These are phyloP conservation scores for Parelbella ahira DNA, from an alignment of 2,888 invertebrate species.

Conservation along the genomic window DNA sequence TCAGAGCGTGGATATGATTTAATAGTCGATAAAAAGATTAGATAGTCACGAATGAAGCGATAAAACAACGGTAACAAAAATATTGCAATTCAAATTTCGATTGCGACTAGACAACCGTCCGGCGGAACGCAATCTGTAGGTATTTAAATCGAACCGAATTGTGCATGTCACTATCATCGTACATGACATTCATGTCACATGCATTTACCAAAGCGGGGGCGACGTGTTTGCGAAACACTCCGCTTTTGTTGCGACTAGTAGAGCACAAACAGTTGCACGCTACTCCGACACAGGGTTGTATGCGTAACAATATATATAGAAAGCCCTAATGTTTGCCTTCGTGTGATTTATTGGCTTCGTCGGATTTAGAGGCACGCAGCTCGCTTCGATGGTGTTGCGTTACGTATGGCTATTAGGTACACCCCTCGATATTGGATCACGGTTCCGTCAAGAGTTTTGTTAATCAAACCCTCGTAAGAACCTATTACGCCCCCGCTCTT, in stretches of 20 bases:
- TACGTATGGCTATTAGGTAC: slow-evolving; percentile 57
- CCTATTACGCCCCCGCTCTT: slow-evolving; percentile 27
- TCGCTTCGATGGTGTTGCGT: slow-evolving; percentile 57
- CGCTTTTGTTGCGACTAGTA: slow-evolving; percentile 60
- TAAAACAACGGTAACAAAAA: slow-evolving; percentile 4
- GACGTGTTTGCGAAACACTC: slow-evolving; percentile 58
- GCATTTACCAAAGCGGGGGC: slow-evolving; percentile 33
- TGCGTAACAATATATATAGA: slow-evolving; percentile 68
- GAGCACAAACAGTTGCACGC: slow-evolving; percentile 48
- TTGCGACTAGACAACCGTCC: neutral
- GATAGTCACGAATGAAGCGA: too few species aligned
- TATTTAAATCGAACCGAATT: slow-evolving; percentile 24
- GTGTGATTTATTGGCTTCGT: slow-evolving; percentile 81
- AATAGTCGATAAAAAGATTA: too few species aligned
- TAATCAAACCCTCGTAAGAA: slow-evolving; percentile 42
- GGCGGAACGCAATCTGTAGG: slow-evolving; percentile 2
- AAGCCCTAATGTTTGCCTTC: slow-evolving; percentile 75
- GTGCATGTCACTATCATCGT: slow-evolving; percentile 28
- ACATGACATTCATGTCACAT: slow-evolving; percentile 29
- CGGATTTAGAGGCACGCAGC: slow-evolving; percentile 75
- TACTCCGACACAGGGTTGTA: slow-evolving; percentile 46
- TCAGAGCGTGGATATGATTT: too few species aligned
- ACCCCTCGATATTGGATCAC: slow-evolving; percentile 45
- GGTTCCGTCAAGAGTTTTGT: slow-evolving; percentile 39
- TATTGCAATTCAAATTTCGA: slow-evolving; percentile 12